Base-by-base conservation (phyloP, 2,797 vertebrate species). In the Ara ararauna region DNA sequence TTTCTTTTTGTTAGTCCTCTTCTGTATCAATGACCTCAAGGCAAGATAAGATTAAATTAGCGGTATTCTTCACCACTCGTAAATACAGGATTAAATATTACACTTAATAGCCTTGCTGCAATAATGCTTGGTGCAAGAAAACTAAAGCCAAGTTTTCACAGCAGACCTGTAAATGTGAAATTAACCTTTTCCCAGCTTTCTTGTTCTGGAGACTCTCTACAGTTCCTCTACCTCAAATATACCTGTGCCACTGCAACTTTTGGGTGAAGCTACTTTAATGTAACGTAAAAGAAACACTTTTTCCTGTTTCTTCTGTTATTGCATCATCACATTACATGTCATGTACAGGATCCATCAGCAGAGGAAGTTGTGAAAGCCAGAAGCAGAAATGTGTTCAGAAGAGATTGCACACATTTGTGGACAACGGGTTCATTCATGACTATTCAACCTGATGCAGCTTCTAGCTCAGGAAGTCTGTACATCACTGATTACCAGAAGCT, bases 391-490 rank as follows among this genome's bases (percentile, higher is more conserved):
- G 40, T 82, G 56, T 77, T 92, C 36, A 24, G 27, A 91, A 76
- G 60, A 87, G 67, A 93, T 96, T 89, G 80, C 71, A 61, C 18
- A 26, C 21, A 13, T 38, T 82, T 82, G 36, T 16, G 6, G 67
- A 29, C 80, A 79, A 18, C 42, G 60, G 40, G 7, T 65, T 86
- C 51, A 73, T 93, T 94, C 67, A 58, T 71, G 72, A 45, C 36
- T 86, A 8, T 64, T 73, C 40, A 36, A 6, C 36, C 24, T 87
- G 73, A 71, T 51, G 86, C 86, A 92, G 74, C 56, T 71, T 77
- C 74, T 95, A 53, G 18, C 67, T 93, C 84, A 87, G 95, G 92
- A 94, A 96, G 83, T 77, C 86, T 96, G 92, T 64, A 23, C 44
- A 22, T 90, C 90, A 56, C 36, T 85, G 95, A 85, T 96, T 93